Evolutionary conservation across 2,113 vertebrate genomes (phyloP).

Genomic region (Neofelis nebulosa): DNA sequence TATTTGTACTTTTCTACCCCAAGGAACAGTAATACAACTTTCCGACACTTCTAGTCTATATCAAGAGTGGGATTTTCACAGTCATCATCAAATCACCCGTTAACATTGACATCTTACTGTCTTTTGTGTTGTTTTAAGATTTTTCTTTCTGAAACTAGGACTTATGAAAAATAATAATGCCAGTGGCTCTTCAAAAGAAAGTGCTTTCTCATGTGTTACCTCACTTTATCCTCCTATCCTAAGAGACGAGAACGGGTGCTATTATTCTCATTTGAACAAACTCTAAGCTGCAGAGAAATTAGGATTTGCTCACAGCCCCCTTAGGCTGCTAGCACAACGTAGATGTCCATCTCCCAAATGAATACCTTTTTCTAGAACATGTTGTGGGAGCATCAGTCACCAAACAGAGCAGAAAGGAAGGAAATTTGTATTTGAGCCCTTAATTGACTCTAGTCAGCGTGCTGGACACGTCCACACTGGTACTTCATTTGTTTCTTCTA

Average conservation of each 20-base stretch:
- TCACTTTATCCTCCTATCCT: slow-evolving; percentile 54
- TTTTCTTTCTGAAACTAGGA: slow-evolving; percentile 64
- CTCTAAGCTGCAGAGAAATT: background rate
- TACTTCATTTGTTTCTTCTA: background rate
- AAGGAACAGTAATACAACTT: slow-evolving; percentile 54
- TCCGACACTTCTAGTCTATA: slow-evolving; percentile 62
- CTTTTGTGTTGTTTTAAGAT: slow-evolving; percentile 66
- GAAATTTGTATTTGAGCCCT: background rate
- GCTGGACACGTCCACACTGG: background rate
- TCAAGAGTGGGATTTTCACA: slow-evolving; percentile 66
- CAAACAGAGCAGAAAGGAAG: background rate
- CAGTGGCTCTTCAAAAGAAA: slow-evolving; percentile 54
- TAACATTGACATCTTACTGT: slow-evolving; percentile 65
- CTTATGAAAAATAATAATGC: slow-evolving; percentile 73
- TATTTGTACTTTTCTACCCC: slow-evolving; percentile 46
- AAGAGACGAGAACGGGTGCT: slow-evolving; percentile 42
- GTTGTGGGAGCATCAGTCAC: background rate
- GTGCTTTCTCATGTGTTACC: slow-evolving; percentile 47
- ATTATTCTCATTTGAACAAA: slow-evolving; percentile 46
- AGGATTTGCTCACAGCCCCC: background rate
- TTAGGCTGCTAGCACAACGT: background rate
- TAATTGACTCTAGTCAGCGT: background rate
- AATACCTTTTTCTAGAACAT: slow-evolving; percentile 26
- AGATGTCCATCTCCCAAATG: background rate
- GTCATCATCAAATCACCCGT: slow-evolving; percentile 45